Evolutionary conservation across 2,113 vertebrate genomes (phyloP).

Genomic region (Oncorhynchus mykiss): DNA sequence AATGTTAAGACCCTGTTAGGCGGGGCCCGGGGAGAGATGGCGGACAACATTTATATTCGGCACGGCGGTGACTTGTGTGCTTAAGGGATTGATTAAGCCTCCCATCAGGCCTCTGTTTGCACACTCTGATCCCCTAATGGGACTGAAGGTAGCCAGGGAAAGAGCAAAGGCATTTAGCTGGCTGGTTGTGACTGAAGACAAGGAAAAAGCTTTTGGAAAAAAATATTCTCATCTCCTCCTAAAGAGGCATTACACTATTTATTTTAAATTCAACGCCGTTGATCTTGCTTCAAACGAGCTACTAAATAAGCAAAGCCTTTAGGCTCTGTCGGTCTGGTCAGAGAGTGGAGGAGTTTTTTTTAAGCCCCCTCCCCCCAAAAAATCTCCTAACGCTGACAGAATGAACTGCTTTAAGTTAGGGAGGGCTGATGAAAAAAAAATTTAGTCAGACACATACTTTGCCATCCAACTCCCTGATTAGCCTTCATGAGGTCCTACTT

Average conservation of each 20-base stretch:
- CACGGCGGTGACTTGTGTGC: constrained; percentile 22
- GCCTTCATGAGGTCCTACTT: constrained; percentile 48
- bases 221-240: constrained; percentile 14
- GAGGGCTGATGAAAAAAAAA: constrained; percentile 7
- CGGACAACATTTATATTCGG: constrained; percentile 4
- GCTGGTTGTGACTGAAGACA: background rate
- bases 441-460: constrained; percentile 18
- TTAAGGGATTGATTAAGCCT: constrained; percentile 52
- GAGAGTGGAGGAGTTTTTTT: constrained; percentile 4
- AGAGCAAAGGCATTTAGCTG: constrained; percentile 20
- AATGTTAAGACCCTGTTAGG: constrained; percentile 14
- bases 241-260: background rate
- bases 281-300: constrained; percentile 15
- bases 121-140: constrained; percentile 44
- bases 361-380: background rate
- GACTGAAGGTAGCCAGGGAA: constrained; percentile 36
- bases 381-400: constrained; percentile 17
- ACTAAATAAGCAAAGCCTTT: constrained; percentile 32
- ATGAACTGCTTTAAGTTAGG: constrained; percentile 18
- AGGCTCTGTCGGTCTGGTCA: constrained; percentile 9
- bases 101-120: constrained; percentile 48
- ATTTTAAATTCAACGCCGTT: constrained; percentile 33
- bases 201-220: constrained; percentile 29
- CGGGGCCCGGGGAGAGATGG: constrained; percentile 24
- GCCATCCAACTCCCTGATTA: constrained; percentile 58